Percentiles rank a stretch among this genome's conserved stretches.
phyloP scores from a whole-genome alignment of 35 echinoderm and acorn worm genomes.

The Anneissia japonica region DNA sequence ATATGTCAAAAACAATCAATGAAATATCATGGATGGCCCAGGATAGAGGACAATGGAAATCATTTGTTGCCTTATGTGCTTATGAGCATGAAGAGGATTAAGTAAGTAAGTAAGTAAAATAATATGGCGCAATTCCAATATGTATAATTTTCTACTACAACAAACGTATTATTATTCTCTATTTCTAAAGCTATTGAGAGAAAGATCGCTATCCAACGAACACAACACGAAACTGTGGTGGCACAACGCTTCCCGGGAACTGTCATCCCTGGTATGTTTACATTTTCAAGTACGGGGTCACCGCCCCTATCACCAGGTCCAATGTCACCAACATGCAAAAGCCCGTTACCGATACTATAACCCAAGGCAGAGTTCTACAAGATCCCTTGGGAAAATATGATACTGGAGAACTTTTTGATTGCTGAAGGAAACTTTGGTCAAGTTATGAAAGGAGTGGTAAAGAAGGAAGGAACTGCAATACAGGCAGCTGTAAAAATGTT shows the following conservation, averaged over 20 bases:
- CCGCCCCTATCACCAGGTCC: background rate
- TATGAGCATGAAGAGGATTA: no score
- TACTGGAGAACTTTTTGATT: conserved; percentile 79
- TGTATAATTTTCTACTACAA: no score
- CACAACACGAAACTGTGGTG: background rate
- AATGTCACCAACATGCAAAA: background rate
- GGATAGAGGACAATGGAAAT: no score
- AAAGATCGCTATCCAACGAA: background rate
- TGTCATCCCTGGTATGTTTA: background rate
- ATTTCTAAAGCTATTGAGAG: background rate
- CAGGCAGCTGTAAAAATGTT: conserved; percentile 91
- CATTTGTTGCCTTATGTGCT: no score
- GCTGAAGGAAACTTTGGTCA: conserved; percentile 98
- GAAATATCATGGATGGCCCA: no score
- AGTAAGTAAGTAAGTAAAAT: no score
- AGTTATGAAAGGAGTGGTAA: conserved; percentile 82
- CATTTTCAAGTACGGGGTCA: background rate
- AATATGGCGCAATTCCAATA: no score
- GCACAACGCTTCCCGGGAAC: background rate
- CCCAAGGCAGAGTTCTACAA: conserved; percentile 51
- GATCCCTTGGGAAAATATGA: conserved; percentile 79
- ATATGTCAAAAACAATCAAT: no score
- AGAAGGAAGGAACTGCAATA: conserved; percentile 62
- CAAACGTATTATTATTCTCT: no score
- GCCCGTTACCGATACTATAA: conserved; percentile 16